These are phyloP conservation scores for Semibalanus balanoides DNA, from an alignment of 1,140 invertebrate genomes.

Conservation along the genomic window DNA sequence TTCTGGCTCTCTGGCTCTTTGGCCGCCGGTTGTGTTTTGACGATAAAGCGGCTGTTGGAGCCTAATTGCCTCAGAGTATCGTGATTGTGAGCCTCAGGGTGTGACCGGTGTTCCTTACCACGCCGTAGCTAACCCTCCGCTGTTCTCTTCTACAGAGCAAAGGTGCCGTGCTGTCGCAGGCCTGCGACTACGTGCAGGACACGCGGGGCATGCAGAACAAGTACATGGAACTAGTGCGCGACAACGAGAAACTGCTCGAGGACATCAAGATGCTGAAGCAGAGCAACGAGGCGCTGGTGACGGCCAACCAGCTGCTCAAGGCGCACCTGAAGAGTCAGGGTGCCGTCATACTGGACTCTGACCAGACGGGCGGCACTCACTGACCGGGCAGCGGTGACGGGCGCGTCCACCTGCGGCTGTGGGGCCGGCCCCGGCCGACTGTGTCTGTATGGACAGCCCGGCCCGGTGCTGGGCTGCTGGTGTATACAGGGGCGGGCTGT, in stretches of 20 bases:
- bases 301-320: constrained; percentile 5
- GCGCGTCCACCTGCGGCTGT: no score
- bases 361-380: constrained; percentile 24
- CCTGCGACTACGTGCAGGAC: constrained; percentile 87
- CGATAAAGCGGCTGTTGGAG: no score
- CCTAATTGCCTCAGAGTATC: no score
- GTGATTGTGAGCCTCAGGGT: no score
- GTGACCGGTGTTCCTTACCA: no score
- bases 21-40: no score
- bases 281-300: constrained; percentile 36
- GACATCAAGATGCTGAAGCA: constrained; percentile 32
- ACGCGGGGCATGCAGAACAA: constrained; percentile 40
- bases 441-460: no score
- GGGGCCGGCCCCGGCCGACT: no score
- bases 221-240: constrained; percentile 32
- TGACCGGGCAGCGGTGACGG: neutral
- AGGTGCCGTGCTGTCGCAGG: constrained; percentile 87
- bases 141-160: constrained; percentile 55
- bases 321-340: constrained; percentile 5
- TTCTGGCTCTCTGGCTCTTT: no score
- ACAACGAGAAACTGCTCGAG: constrained; percentile 32
- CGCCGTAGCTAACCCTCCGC: no score
- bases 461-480: no score
- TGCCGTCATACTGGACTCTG: neutral
- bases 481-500: no score